A percentile compares a stretch with the other conserved stretches of the same genome.
phyloP scores from a whole-genome alignment of 2,888 invertebrate species.

The Apocheima hispidaria region DNA sequence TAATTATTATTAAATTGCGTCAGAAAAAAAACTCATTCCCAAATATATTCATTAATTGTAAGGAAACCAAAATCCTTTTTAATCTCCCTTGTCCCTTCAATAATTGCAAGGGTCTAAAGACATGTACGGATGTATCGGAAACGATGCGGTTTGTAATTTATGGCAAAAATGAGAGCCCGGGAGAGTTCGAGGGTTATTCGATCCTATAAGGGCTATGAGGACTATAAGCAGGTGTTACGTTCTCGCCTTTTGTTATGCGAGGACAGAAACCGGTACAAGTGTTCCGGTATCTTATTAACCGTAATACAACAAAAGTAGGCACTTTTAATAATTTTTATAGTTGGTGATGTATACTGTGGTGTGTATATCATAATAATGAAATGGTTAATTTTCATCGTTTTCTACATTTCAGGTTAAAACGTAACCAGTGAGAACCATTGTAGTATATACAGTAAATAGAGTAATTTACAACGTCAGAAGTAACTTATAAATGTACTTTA shows the following conservation, averaged over 20 bases:
- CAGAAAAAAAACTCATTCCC: slow-evolving; percentile 7
- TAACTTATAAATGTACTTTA: too few species aligned
- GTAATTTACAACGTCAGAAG: too few species aligned
- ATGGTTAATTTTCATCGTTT: too few species aligned
- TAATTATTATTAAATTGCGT: too few species aligned
- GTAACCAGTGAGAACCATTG: too few species aligned
- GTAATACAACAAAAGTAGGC: too few species aligned
- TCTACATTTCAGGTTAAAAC: too few species aligned
- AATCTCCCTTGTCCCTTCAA: slow-evolving; percentile 46
- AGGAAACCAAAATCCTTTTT: slow-evolving; percentile 36
- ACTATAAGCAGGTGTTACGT: slow-evolving; percentile 33
- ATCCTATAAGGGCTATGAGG: slow-evolving; percentile 26
- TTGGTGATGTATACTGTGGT: too few species aligned
- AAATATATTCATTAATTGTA: slow-evolving; percentile 23
- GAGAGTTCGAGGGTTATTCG: slow-evolving; percentile 24
- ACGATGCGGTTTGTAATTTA: slow-evolving; percentile 63
- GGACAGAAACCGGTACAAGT: slow-evolving; percentile 18
- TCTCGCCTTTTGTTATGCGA: slow-evolving; percentile 14
- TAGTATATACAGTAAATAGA: too few species aligned
- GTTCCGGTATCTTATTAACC: background rate
- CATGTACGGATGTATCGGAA: slow-evolving; percentile 54
- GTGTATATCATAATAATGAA: too few species aligned
- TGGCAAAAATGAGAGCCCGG: slow-evolving; percentile 55
- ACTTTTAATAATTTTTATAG: too few species aligned
- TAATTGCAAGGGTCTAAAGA: slow-evolving; percentile 57